A percentile compares a stretch with the other conserved stretches of the same genome.
Conservation (phyloP, 2,113 vertebrate species). For the Rhipidura dahli region DNA sequence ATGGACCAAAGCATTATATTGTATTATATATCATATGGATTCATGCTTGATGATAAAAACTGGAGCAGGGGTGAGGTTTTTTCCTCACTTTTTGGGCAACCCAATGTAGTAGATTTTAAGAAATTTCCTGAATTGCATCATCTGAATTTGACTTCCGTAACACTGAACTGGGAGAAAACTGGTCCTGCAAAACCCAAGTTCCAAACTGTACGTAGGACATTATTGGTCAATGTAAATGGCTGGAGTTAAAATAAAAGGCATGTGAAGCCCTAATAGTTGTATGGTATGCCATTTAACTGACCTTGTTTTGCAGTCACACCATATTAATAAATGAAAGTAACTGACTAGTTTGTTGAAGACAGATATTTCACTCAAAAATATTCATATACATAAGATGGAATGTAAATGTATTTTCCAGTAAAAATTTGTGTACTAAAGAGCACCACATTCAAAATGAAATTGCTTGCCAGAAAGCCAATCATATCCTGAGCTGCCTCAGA, state of each 20-base stretch:
- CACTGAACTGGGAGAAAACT: neutral
- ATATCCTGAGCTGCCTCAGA: neutral
- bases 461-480: neutral
- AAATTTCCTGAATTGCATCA: neutral
- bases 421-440: neutral
- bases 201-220: neutral
- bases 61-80: neutral
- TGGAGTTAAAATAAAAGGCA: neutral
- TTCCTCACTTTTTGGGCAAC: neutral
- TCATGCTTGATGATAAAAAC: neutral
- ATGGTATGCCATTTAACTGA: neutral
- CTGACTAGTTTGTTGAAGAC: neutral
- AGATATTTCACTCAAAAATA: neutral
- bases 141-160: neutral
- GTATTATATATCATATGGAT: neutral
- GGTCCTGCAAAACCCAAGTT: neutral
- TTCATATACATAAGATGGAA: neutral
- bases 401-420: neutral
- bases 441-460: neutral
- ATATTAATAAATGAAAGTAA: neutral
- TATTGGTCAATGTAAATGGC: neutral
- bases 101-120: neutral
- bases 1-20: neutral
- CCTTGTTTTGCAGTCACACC: neutral
- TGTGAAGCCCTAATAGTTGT: neutral